Base-by-base conservation (phyloP, 2,113 vertebrate genomes). In the Epinephelus moara region DNA sequence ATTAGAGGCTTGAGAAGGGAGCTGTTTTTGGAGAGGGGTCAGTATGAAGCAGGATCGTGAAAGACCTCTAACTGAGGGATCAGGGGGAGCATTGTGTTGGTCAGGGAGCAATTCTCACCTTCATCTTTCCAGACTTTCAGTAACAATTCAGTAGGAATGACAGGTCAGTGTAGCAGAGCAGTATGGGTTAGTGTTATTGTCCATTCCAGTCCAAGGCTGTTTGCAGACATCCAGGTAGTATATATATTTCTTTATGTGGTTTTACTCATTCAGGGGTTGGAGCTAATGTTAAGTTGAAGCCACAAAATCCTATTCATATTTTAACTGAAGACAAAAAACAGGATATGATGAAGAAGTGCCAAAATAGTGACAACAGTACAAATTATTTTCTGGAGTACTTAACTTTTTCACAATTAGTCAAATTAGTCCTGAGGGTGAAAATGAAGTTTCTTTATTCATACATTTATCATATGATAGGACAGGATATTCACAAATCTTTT, bases 61-160 rank as follows among this genome's bases (percentile, higher is more conserved):
- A 84, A 87, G 75, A 56, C 25, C 61, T 84, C 14, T 25, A 45
- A 72, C 66, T 76, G 82, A 84, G 23, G 69, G 66, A 88, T 86
- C 85, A 81, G 73, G 47, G 85, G 68, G 73, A 67, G 59, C 42
- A 67, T 80, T 91, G 84, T 87, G 85, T 81, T 53, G 50, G 73
- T 23, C 52, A 70, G 45, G 64, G 23, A 85, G 77, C 57, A 78
- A 87, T 89, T 78, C 76, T 81, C 70, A 70, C 40, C 57, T 68
- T 70, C 75, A 73, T 82, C 71, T 81, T 70, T 71, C 4, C 15
- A n/a, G 23, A 64, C 70, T 63, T 81, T 52, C 40, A 69, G 59
- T 64, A 70, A 75, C 63, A 64, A 61, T 78, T 78, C 59, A 84
- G 68, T 40, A 78, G 33, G 50, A 77, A 75, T 62, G 53, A 62